A percentile compares a stretch with the other conserved stretches of the same genome.
Conservation (phyloP, 1,140 invertebrate species). For the Drosophila novamexicana region DNA sequence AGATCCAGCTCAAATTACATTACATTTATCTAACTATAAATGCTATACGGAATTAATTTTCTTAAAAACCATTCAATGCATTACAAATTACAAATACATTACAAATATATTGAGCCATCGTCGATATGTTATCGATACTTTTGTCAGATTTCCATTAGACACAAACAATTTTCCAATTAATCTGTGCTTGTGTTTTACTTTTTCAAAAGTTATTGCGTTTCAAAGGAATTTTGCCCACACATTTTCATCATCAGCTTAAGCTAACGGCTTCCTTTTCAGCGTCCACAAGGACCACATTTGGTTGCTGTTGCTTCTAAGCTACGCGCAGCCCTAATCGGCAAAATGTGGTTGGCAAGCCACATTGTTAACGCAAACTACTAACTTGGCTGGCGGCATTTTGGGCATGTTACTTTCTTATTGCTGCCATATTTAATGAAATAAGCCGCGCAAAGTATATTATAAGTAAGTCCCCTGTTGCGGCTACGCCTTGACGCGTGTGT, state of each 20-base stretch:
- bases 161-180: too few relatives aligned
- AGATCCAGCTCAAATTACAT: too few relatives aligned
- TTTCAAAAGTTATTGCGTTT: background rate
- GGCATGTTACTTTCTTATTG: conserved; percentile 44
- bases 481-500: conserved; percentile 11
- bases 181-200: too few relatives aligned
- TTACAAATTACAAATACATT: too few relatives aligned
- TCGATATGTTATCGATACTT: too few relatives aligned
- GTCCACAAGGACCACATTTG: background rate
- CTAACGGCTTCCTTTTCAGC: background rate
- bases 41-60: too few relatives aligned
- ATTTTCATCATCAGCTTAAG: background rate
- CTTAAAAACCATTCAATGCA: too few relatives aligned
- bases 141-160: too few relatives aligned
- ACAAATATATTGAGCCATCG: too few relatives aligned
- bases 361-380: conserved; percentile 68
- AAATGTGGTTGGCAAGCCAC: conserved; percentile 47
- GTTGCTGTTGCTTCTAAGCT: background rate
- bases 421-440: conserved; percentile 73
- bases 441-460: conserved; percentile 28
- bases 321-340: background rate
- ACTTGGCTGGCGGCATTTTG: conserved; percentile 50
- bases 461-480: conserved; percentile 9
- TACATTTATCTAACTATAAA: too few relatives aligned
- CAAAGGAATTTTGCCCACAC: too few relatives aligned